Evolutionary conservation across 1,140 invertebrate genomes (phyloP).

Genomic region (Philotrypesis tridentata): DNA sequence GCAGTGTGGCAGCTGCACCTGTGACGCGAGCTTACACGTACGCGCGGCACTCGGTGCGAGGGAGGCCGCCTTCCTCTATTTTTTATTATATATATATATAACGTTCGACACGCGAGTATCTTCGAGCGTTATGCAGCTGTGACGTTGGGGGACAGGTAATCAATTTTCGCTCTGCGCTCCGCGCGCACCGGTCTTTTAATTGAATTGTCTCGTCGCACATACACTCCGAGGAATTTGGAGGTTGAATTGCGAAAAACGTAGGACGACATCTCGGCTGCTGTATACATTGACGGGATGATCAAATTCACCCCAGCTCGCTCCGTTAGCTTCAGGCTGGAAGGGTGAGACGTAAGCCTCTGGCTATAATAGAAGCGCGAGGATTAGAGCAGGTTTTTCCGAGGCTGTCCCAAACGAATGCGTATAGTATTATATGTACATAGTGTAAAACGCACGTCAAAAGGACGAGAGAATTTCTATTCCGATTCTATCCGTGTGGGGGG

Average conservation of each 20-base stretch:
- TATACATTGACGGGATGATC: not conserved
- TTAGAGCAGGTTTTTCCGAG: not conserved
- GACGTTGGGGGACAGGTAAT: not conserved
- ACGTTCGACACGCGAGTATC: not conserved
- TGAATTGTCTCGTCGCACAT: not conserved
- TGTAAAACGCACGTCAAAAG: too few relatives aligned
- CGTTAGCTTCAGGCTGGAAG: not conserved
- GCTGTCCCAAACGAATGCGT: not conserved
- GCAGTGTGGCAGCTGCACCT: too few relatives aligned
- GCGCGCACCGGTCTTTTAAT: not conserved
- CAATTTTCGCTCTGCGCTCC: not conserved
- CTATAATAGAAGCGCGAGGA: not conserved
- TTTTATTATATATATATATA: too few relatives aligned
- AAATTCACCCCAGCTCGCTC: not conserved
- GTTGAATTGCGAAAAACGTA: not conserved
- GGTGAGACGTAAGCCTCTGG: not conserved
- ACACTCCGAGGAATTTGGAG: not conserved
- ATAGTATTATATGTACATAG: too few relatives aligned
- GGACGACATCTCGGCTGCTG: not conserved
- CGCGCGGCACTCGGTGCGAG: too few relatives aligned
- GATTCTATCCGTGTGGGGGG: not conserved
- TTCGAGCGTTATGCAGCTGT: not conserved
- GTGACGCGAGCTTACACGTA: too few relatives aligned
- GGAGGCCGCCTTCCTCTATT: too few relatives aligned
- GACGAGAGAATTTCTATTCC: not conserved